A percentile compares a stretch with the other conserved stretches of the same genome.
These are phyloP conservation scores for Syngnathoides biaculeatus DNA, from an alignment of 2,113 vertebrate genomes.

Conservation along the genomic window DNA sequence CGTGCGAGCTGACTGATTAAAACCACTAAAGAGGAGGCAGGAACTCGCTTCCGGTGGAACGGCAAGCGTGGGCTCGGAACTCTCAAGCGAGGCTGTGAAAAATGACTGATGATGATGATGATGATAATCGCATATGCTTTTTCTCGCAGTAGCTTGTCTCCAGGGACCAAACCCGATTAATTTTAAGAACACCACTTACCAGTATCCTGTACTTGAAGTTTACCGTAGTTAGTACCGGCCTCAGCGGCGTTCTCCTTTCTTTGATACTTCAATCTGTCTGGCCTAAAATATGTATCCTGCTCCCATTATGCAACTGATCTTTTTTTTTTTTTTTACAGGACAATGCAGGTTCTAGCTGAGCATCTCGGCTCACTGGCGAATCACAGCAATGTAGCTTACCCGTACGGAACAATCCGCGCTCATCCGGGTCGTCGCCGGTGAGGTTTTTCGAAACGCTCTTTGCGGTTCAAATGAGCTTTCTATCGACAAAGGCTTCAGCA, in stretches of 20 bases:
- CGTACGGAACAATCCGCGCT: not conserved
- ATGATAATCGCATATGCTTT: slow-evolving; percentile 16
- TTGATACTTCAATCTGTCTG: slow-evolving; percentile 15
- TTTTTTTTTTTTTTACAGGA: slow-evolving; percentile 34
- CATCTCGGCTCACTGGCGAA: slow-evolving; percentile 20
- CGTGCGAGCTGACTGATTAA: not conserved
- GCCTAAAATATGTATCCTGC: slow-evolving; percentile 16
- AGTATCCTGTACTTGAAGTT: slow-evolving; percentile 54
- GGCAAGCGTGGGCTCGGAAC: not conserved
- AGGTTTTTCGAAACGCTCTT: not conserved
- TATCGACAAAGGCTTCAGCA: slow-evolving; percentile 52
- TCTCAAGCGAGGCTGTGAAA: slow-evolving; percentile 24
- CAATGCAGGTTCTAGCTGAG: slow-evolving; percentile 51
- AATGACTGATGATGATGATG: slow-evolving; percentile 13
- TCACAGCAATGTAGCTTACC: slow-evolving; percentile 23
- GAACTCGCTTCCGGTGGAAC: slow-evolving; percentile 4
- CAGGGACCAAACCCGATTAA: slow-evolving; percentile 48
- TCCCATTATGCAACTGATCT: slow-evolving; percentile 59
- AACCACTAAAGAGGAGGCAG: slow-evolving; percentile 4
- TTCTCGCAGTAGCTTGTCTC: slow-evolving; percentile 34
- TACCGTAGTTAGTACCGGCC: slow-evolving; percentile 15
- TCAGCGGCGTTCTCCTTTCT: slow-evolving; percentile 13
- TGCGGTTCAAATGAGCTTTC: slow-evolving; percentile 27
- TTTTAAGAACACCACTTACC: slow-evolving; percentile 23
- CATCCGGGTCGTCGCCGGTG: not conserved